phyloP scores from a whole-genome alignment of 2,113 vertebrate species.

The Boulengeromyrus knoepffleri region DNA sequence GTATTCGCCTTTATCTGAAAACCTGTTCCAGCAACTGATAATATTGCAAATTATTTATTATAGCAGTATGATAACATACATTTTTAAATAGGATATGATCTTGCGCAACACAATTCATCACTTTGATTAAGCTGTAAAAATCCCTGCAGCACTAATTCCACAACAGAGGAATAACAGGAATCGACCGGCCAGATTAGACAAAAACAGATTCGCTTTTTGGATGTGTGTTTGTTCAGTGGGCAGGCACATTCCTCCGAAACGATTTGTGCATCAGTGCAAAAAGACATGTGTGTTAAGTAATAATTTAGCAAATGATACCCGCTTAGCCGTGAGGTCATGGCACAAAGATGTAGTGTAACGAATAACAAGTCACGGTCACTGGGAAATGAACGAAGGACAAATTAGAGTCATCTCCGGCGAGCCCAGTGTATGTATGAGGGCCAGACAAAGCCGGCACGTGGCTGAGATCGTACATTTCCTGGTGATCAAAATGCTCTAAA shows the following conservation, averaged over 20 bases:
- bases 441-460: neutral
- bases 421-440: neutral
- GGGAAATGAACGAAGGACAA: neutral
- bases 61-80: neutral
- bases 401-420: neutral
- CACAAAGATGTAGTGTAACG: neutral
- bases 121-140: neutral
- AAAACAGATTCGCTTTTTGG: neutral
- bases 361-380: neutral
- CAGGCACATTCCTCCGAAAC: neutral
- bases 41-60: neutral
- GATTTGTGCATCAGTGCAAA: neutral
- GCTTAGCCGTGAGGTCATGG: neutral
- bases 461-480: neutral
- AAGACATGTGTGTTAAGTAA: neutral
- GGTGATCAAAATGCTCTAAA: constrained; percentile 10
- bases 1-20: neutral
- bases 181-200: neutral
- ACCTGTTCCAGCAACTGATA: neutral
- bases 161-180: neutral
- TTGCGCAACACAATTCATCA: neutral
- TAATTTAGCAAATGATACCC: neutral
- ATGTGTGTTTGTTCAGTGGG: neutral
- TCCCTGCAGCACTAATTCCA: neutral
- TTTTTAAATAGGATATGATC: neutral